phyloP scores from a whole-genome alignment of 1,140 invertebrate genomes.

The Augochlora pura region DNA sequence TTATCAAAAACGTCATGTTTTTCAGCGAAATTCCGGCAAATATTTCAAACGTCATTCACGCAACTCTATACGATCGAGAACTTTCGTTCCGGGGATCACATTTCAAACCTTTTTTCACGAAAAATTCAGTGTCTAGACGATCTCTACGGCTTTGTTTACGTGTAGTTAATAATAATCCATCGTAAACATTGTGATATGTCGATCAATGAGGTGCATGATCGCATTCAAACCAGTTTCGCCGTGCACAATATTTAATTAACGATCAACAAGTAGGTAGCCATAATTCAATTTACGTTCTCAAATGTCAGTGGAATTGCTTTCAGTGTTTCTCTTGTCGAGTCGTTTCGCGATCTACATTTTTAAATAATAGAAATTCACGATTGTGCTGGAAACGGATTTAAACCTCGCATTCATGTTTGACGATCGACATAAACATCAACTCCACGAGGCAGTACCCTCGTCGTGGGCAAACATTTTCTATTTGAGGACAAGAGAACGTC shows the following conservation, averaged over 20 bases:
- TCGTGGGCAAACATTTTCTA: too few relatives aligned
- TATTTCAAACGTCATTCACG: not conserved
- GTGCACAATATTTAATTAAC: not conserved
- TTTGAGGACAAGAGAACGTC: not conserved
- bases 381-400: not conserved
- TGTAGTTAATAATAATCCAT: not conserved
- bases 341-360: not conserved
- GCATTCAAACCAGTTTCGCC: not conserved
- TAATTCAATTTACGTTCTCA: not conserved
- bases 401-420: not conserved
- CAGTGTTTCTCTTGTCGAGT: too few relatives aligned
- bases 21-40: not conserved
- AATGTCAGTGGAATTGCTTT: not conserved
- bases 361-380: not conserved
- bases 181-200: not conserved
- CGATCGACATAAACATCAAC: not conserved
- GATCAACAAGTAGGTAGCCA: slow-evolving; percentile 19
- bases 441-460: too few relatives aligned
- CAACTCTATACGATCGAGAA: not conserved
- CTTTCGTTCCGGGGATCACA: not conserved
- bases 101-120: not conserved
- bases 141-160: not conserved
- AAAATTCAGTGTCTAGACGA: not conserved
- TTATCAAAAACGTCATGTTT: not conserved
- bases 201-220: not conserved